phyloP scores from a whole-genome alignment of 2,888 invertebrate genomes.

The Aquatica leii region DNA sequence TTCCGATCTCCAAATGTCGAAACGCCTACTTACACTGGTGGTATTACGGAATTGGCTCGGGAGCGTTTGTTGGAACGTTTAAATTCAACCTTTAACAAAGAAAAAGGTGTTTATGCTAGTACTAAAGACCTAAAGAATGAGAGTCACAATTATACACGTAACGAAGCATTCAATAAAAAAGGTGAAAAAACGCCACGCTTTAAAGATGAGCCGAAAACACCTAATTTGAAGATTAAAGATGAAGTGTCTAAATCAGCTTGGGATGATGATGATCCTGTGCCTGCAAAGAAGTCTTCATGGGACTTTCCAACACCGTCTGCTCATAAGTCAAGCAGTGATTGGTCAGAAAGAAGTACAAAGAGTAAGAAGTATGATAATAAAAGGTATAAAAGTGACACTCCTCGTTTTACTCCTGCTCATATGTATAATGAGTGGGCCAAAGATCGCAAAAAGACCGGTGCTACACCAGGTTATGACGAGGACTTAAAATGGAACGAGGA shows the following conservation, averaged over 20 bases:
- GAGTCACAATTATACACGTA: constrained; percentile 53
- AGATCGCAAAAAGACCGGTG: constrained; percentile 71
- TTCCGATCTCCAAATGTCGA: constrained; percentile 84
- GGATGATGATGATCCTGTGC: constrained; percentile 72
- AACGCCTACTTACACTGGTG: constrained; percentile 94
- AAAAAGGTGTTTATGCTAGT: constrained; percentile 76
- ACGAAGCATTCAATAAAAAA: constrained; percentile 49
- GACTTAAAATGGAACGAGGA: constrained; percentile 71
- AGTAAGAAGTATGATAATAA: constrained; percentile 23
- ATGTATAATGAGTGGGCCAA: constrained; percentile 83
- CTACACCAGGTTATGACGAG: constrained; percentile 67
- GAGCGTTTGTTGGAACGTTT: constrained; percentile 75
- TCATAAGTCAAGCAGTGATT: constrained; percentile 54
- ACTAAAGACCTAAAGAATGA: constrained; percentile 65
- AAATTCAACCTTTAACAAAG: constrained; percentile 63
- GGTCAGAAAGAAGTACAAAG: constrained; percentile 55
- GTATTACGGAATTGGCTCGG: constrained; percentile 82
- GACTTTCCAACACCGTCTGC: constrained; percentile 89
- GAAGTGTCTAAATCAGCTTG: constrained; percentile 76
- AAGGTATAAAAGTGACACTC: constrained; percentile 70
- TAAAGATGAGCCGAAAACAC: constrained; percentile 88
- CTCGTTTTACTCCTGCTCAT: constrained; percentile 87
- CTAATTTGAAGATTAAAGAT: constrained; percentile 70
- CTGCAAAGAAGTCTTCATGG: constrained; percentile 82
- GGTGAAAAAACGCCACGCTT: constrained; percentile 68